Conservation (phyloP, 1,140 invertebrate genomes). For the Sinella curviseta region DNA sequence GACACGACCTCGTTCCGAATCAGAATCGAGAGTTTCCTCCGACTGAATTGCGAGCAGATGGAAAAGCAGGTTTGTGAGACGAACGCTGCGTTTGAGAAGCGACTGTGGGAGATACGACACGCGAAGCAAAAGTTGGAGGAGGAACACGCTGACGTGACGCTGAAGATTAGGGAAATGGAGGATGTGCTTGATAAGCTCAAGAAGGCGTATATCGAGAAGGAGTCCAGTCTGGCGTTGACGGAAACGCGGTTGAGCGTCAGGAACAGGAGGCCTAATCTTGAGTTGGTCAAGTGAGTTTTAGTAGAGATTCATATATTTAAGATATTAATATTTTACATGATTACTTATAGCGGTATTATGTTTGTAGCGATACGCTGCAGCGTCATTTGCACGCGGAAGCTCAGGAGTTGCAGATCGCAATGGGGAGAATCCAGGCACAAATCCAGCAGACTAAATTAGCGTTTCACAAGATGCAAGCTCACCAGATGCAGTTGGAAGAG, state of each 20-base stretch:
- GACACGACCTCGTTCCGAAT: conserved; percentile 69
- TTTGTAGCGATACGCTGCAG: not conserved
- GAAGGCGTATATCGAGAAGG: conserved; percentile 29
- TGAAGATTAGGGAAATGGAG: conserved; percentile 36
- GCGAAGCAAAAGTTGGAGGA: conserved; percentile 78
- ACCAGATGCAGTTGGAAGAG: conserved; percentile 37
- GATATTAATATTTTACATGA: not conserved
- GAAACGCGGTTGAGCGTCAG: conserved; percentile 23
- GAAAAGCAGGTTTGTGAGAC: conserved; percentile 66
- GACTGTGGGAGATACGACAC: conserved; percentile 76
- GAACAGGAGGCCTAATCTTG: conserved; percentile 29
- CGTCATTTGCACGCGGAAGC: not conserved
- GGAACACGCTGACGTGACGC: conserved; percentile 61
- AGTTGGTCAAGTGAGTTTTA: conserved; percentile 15
- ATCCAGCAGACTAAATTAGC: not conserved
- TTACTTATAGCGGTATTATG: not conserved
- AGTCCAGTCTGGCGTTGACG: conserved; percentile 15
- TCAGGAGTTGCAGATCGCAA: not conserved
- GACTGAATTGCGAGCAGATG: conserved; percentile 69
- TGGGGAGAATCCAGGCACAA: conserved; percentile 9
- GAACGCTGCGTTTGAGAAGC: conserved; percentile 71
- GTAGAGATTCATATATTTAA: no score
- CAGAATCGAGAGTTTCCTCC: conserved; percentile 75
- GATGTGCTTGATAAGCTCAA: conserved; percentile 24
- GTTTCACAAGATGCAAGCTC: not conserved